A percentile compares a stretch with the other conserved stretches of the same genome.
phyloP scores from a whole-genome alignment of 2,888 invertebrate genomes.

The Noctua janthe region DNA sequence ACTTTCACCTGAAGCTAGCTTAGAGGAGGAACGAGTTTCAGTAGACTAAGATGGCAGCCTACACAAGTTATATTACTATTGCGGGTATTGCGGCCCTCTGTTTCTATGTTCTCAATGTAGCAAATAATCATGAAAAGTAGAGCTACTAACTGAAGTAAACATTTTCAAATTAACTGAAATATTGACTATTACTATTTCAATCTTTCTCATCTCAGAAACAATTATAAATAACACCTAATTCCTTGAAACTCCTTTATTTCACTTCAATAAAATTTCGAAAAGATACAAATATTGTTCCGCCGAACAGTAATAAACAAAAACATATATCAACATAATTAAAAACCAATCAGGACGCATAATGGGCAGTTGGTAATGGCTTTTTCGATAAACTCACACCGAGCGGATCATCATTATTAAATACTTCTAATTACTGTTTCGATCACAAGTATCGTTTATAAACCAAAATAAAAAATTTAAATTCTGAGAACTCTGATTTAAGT shows the following conservation, averaged over 20 bases:
- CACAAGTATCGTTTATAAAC: slow-evolving; percentile 19
- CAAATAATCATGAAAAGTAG: not conserved
- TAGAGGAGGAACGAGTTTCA: not conserved
- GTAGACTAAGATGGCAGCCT: not conserved
- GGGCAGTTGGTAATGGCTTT: slow-evolving; percentile 33
- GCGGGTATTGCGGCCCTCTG: not conserved
- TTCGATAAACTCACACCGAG: slow-evolving; percentile 36
- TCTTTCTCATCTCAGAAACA: not conserved
- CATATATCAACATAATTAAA: slow-evolving; percentile 50
- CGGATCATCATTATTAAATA: slow-evolving; percentile 39
- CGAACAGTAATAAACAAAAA: slow-evolving; percentile 21
- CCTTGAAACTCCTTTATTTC: not conserved
- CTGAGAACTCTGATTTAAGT: slow-evolving; percentile 2
- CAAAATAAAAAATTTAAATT: no score
- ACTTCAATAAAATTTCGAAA: not conserved
- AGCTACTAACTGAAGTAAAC: not conserved
- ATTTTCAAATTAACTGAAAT: not conserved
- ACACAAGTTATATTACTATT: not conserved
- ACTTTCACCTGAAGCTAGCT: not conserved
- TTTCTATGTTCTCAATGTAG: not conserved
- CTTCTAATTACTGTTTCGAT: slow-evolving; percentile 45
- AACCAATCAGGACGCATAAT: slow-evolving; percentile 55
- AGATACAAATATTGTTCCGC: not conserved
- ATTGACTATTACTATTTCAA: no score
- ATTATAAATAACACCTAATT: not conserved